phyloP scores from a whole-genome alignment of 2,113 vertebrate species.

The Chloropsis hardwickii region DNA sequence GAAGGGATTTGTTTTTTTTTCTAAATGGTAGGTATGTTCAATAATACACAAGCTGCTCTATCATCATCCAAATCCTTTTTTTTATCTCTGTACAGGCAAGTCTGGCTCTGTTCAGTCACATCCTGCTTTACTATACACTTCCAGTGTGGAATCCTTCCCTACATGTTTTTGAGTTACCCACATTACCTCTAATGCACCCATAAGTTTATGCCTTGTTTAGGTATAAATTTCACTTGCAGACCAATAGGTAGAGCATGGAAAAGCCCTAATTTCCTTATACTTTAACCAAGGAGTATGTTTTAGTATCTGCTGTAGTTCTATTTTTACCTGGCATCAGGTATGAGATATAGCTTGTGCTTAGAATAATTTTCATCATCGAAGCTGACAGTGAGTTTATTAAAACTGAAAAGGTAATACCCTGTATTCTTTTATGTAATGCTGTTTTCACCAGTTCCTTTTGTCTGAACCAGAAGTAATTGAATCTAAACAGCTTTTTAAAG shows the following conservation, averaged over 20 bases:
- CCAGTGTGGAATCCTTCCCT: not conserved
- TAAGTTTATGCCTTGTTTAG: not conserved
- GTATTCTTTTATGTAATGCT: not conserved
- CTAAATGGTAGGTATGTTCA: not conserved
- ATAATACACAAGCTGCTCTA: slow-evolving; percentile 26
- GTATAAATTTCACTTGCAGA: not conserved
- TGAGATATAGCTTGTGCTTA: not conserved
- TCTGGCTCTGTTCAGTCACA: not conserved
- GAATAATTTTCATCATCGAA: not conserved
- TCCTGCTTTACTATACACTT: not conserved
- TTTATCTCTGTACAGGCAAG: slow-evolving; percentile 26
- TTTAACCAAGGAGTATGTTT: not conserved
- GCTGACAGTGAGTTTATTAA: not conserved
- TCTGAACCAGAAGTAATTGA: not conserved
- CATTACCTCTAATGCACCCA: not conserved
- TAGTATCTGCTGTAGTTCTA: not conserved
- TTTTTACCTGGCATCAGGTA: slow-evolving; percentile 1
- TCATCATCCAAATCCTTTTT: slow-evolving; percentile 26
- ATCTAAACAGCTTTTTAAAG: not conserved
- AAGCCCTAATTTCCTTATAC: not conserved
- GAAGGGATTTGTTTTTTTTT: not conserved
- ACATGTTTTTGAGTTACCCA: not conserved
- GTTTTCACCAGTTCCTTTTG: not conserved
- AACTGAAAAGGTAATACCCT: not conserved
- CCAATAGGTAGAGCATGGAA: not conserved